Percentiles rank a stretch among this genome's conserved stretches.
These are phyloP conservation scores for Zaprionus obscuricornis DNA, from an alignment of 2,888 invertebrate genomes.

Conservation along the genomic window DNA sequence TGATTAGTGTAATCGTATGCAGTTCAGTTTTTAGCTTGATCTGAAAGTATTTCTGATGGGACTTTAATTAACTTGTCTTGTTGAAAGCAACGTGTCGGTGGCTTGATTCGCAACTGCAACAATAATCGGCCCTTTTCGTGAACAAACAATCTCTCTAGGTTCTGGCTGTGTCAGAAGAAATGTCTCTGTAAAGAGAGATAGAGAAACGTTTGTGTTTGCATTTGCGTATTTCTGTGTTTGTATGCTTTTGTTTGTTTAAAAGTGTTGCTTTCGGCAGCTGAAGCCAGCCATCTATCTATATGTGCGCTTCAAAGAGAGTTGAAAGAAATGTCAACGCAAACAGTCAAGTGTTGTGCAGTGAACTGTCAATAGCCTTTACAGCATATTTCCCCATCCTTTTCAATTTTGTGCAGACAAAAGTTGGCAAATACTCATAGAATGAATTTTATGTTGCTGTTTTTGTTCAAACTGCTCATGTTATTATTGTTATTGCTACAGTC, in stretches of 20 bases:
- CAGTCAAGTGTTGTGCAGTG: constrained; percentile 77
- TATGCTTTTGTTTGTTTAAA: constrained; percentile 64
- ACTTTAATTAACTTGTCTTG: constrained; percentile 75
- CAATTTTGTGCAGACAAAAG: constrained; percentile 44
- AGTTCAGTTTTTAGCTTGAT: constrained; percentile 1
- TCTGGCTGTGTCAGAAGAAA: constrained; percentile 51
- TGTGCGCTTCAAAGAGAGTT: constrained; percentile 41
- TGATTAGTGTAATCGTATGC: too few relatives aligned
- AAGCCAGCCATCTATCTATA: neutral
- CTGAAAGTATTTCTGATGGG: constrained; percentile 58
- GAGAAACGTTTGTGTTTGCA: constrained; percentile 38
- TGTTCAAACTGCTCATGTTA: constrained; percentile 10
- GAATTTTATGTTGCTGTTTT: constrained; percentile 28
- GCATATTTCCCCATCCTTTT: constrained; percentile 27
- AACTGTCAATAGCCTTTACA: constrained; percentile 74
- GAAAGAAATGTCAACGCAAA: constrained; percentile 75
- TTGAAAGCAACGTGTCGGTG: constrained; percentile 61
- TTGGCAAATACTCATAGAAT: constrained; percentile 51
- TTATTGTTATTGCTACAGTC: constrained; percentile 21
- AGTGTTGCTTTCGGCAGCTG: constrained; percentile 46
- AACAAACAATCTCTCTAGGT: too few relatives aligned
- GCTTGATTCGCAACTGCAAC: constrained; percentile 29
- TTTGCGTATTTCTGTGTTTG: constrained; percentile 27
- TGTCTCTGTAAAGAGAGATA: constrained; percentile 39
- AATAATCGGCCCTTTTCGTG: too few relatives aligned